Evolutionary conservation across 2,797 vertebrate genomes (phyloP), one percentile per base, ranked within the genome.

Genomic region (Muscicapa striata): DNA sequence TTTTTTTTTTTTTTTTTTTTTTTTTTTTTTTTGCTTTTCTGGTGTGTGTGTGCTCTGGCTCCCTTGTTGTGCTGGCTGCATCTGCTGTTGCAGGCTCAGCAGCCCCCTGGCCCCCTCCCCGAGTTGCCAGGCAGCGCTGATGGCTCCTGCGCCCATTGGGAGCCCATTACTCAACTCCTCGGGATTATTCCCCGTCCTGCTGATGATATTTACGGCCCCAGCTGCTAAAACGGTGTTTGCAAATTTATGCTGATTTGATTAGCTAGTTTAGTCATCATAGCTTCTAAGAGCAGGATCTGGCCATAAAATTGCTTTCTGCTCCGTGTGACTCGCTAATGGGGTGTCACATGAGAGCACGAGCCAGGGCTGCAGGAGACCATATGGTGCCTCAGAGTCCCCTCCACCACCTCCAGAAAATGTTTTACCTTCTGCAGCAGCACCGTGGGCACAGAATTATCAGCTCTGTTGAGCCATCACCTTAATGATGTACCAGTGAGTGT

Each of bases 231-330:
- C 67, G 70, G 79, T 96, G 97, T 97, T 97, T 97, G 98, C 97
- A 98, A 98, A 98, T 97, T 91, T 97, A 97, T 96, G 94, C 97
- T 98, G 97, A 98, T 98, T 97, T 97, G 97, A 98, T 98, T 98
- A 98, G 97, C 97, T 96, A 89, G 94, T 98, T 97, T 97, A 97
- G 97, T 97, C 97, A 94, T 97, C 73, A 89, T 94, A 63, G 90
- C 97, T 97, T 96, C 95, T 95, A 95, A 94, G 96, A 96, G 93
- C 52, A 29, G 95, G 96, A 96, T 90, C 91, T 51, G 61, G 96
- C 95, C 96, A 96, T 97, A 95, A 96, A 97, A 97, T 95, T 92
- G 92, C 95, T 95, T 96, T 97, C 97, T 98, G 97, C 95, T 93
- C 94, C 94, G 68, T 90, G 96, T 61, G 87, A 96, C 95, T 97